Conservation (phyloP, 2,113 vertebrate species). For the Chaetodon auriga region DNA sequence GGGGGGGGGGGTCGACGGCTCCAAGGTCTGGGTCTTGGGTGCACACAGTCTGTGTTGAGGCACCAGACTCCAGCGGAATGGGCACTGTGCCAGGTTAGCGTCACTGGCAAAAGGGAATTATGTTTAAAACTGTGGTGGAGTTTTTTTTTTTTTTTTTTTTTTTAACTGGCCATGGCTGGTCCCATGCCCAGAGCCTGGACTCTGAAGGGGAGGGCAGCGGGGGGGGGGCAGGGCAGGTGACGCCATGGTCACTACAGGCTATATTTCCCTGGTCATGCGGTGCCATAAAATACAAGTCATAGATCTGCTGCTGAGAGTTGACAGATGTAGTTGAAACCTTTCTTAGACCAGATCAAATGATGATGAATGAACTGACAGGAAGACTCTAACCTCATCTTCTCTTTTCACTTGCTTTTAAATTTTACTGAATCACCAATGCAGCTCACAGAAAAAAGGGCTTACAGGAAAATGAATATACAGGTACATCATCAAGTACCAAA, state of each 20-base stretch:
- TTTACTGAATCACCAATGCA: slow-evolving; percentile 3
- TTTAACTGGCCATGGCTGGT: slow-evolving; percentile 42
- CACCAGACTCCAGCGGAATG: slow-evolving; percentile 61
- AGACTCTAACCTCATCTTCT: slow-evolving; percentile 27
- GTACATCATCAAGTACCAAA: neutral
- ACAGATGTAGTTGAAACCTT: slow-evolving; percentile 51
- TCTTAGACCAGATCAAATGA: slow-evolving; percentile 58
- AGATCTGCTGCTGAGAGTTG: slow-evolving; percentile 62
- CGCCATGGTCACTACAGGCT: slow-evolving; percentile 49
- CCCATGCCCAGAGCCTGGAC: slow-evolving; percentile 44
- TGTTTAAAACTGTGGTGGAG: slow-evolving; percentile 43
- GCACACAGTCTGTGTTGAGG: slow-evolving; percentile 39
- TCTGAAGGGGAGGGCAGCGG: slow-evolving; percentile 8
- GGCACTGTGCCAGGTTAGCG: slow-evolving; percentile 57
- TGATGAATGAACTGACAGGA: slow-evolving; percentile 42
- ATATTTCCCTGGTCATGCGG: slow-evolving; percentile 53
- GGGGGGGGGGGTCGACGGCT: slow-evolving; percentile 54
- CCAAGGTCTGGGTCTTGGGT: slow-evolving; percentile 56
- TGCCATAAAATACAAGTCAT: slow-evolving; percentile 61
- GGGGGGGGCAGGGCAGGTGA: slow-evolving; percentile 49
- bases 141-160: neutral
- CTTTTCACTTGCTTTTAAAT: slow-evolving; percentile 18
- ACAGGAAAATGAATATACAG: neutral
- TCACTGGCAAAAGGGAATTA: slow-evolving; percentile 63
- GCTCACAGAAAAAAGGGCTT: neutral